Percentiles rank a stretch among this genome's conserved stretches.
Conservation (phyloP, 2,113 vertebrate genomes). For the Melierax canorus region DNA sequence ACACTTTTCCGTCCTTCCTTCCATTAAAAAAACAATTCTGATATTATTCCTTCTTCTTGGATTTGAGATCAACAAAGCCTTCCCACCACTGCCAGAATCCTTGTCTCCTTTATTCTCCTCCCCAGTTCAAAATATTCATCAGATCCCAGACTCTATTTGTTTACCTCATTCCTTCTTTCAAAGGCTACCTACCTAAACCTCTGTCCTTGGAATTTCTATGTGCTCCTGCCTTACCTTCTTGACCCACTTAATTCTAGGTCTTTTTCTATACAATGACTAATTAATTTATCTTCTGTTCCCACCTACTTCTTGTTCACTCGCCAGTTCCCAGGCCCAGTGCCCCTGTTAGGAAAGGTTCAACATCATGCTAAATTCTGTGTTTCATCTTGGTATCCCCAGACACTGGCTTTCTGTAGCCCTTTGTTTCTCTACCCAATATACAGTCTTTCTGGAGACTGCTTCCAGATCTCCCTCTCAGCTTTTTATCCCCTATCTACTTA, state of each 20-base stretch:
- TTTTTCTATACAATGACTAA: not conserved
- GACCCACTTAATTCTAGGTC: not conserved
- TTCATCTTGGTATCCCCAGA: not conserved
- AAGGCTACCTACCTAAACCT: not conserved
- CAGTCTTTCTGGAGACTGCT: not conserved
- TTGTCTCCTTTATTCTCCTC: not conserved
- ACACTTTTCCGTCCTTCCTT: not conserved
- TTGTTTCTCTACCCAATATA: not conserved
- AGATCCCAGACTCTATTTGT: not conserved
- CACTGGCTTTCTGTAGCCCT: not conserved
- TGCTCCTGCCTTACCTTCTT: not conserved
- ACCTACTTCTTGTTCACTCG: not conserved
- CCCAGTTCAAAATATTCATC: not conserved
- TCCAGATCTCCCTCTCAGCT: not conserved
- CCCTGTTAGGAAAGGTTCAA: not conserved
- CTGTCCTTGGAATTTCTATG: not conserved
- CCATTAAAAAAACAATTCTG: not conserved
- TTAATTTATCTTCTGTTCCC: not conserved
- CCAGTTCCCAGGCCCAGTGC: not conserved
- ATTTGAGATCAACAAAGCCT: not conserved
- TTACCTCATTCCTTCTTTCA: not conserved
- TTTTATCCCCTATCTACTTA: not conserved
- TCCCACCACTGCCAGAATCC: not conserved
- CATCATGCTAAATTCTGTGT: not conserved
- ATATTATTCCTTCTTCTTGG: not conserved